These are phyloP conservation scores for Argopecten irradians DNA, from an alignment of 1,140 invertebrate species.

Conservation along the genomic window DNA sequence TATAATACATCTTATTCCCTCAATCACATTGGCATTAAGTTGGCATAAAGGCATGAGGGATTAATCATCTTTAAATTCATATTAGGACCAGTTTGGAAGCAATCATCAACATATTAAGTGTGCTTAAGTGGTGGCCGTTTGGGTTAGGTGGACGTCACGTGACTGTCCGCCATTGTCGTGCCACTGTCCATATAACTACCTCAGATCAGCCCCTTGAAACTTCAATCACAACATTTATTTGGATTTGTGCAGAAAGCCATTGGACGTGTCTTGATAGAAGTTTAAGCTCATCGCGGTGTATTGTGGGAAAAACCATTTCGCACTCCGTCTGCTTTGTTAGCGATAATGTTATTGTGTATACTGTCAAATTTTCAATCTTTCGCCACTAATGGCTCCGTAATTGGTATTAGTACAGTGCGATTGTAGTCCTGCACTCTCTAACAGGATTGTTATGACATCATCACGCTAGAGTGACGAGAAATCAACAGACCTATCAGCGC, in stretches of 20 bases:
- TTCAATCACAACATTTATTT: constrained; percentile 17
- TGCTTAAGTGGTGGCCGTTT: background rate
- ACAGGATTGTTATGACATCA: constrained; percentile 8
- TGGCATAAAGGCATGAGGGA: background rate
- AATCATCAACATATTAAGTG: constrained; percentile 6
- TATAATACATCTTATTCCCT: background rate
- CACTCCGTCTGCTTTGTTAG: background rate
- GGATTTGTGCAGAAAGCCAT: background rate
- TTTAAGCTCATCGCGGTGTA: background rate
- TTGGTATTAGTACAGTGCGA: background rate
- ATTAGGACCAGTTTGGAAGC: background rate
- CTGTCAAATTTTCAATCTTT: constrained; percentile 16
- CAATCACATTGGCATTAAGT: constrained; percentile 11
- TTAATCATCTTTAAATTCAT: constrained; percentile 23
- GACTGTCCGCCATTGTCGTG: background rate
- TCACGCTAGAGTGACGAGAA: background rate
- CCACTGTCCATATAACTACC: background rate
- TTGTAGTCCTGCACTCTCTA: background rate
- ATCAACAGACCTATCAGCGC: background rate
- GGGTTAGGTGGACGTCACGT: background rate
- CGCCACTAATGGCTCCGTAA: background rate
- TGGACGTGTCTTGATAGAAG: background rate
- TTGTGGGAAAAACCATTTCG: background rate
- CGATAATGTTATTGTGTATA: constrained; percentile 10
- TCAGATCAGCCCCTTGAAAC: background rate